Base-by-base conservation (phyloP, 1,140 invertebrate genomes). In the Eupristina koningsbergeri region DNA sequence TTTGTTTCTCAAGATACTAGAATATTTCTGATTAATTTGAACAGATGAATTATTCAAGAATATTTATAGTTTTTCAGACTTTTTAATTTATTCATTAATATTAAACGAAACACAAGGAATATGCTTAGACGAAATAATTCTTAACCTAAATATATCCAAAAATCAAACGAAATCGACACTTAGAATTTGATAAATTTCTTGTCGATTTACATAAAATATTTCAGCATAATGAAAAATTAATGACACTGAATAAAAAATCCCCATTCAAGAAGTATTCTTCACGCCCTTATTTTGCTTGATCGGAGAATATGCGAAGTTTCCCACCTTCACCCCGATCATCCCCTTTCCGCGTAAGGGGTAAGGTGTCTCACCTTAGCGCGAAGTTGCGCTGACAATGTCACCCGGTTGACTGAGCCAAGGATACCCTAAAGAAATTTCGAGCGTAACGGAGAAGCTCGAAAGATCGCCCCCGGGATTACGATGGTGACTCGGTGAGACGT, bases 351-450 rank as follows among this genome's bases (percentile, higher is more conserved):
- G 11, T 45, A 73, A 45, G 45, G 41, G 13, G 19, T 29, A 50
- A 50, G n/a, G 15, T 47, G 45, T 58, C 19, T 61, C 50, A 22
- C 31, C 17, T 58, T 61, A 22, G 31, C 29, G 22, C 31, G 7
- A 58, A 36, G 74, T 22, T 19, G n/a, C 29, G 45, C 58, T 47
- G 77, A 82, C 71, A 74, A 63, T 75, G 81, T 58, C 81, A 75
- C 71, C 50, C 76, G 19, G n/a, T n/a, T n/a, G 36, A 78, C 80
- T 76, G 69, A 61, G 75, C 75, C 73, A 84, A 81, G 79, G 45
- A 80, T 83, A 85, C 80, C 85, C 86, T 87, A 85, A 63, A 86
- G 85, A 87, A 88, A 88, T 88, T 89, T 86, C 87, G 83, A 86
- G 80, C 86, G 74, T 74, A 84, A 86, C 81, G 63, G 73, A 75